Percentiles rank a stretch among this genome's conserved stretches.
Conservation (phyloP, 2,113 vertebrate genomes). For the Toxostoma redivivum region DNA sequence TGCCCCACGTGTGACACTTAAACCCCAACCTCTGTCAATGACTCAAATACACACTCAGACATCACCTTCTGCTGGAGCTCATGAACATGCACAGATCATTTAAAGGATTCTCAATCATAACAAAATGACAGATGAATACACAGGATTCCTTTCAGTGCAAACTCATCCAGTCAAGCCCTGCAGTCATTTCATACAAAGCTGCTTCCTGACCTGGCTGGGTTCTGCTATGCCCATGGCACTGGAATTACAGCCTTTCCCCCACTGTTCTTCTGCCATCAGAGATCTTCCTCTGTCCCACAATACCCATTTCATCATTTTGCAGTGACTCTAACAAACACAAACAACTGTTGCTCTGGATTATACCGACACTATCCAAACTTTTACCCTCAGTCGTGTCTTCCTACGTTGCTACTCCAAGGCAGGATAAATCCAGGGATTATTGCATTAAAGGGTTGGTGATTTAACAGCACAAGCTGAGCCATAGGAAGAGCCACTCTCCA, state of each 20-base stretch:
- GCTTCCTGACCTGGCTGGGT: background rate
- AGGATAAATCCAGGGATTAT: constrained; percentile 18
- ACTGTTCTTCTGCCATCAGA: background rate
- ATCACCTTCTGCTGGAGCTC: background rate
- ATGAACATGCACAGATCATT: background rate
- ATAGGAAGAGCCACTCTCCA: background rate
- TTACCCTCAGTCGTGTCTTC: background rate
- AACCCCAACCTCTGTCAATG: background rate
- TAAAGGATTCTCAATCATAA: background rate
- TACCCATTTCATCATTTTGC: background rate
- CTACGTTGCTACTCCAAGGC: background rate
- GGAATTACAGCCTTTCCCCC: background rate
- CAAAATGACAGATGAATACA: background rate
- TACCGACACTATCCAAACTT: background rate
- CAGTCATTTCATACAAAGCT: fast-evolving
- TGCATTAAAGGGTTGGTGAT: background rate
- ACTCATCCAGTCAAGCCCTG: background rate
- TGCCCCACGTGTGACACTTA: background rate
- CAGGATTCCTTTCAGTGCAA: background rate
- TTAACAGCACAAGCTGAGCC: background rate
- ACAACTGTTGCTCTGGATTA: background rate
- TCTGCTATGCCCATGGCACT: background rate
- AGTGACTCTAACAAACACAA: background rate
- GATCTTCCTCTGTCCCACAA: background rate
- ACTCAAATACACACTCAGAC: background rate